Base-by-base conservation (phyloP, 2,888 invertebrate species). In the Nezara viridula region DNA sequence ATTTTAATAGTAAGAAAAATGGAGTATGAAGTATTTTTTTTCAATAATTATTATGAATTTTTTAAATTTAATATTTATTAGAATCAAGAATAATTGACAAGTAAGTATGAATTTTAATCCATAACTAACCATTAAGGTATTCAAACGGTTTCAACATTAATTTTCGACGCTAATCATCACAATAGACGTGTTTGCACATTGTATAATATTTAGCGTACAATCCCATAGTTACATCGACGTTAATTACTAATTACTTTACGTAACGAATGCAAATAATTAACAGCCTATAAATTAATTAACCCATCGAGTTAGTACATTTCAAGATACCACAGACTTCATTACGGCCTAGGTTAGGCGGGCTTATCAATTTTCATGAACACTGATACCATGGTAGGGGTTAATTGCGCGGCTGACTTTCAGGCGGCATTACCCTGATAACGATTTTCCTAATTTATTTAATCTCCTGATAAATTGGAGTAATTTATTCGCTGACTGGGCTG, bases 381-480 rank as follows among this genome's bases (percentile, higher is more conserved):
- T 73, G 60, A 60, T 60, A 60, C 60, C 27, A 21, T 16, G 60
- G 27, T 10, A 60, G 7, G 66, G 32, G 66, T 73, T 73, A 73
- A 73, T 73, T 73, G 66, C 66, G 37, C 9, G 66, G 24, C 66
- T 37, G 32, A 19, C 24, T 73, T 37, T 37, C 19, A 19, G 21
- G 21, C 66, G 32, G 37, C 66, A 73, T 73, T 37, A 27, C 32
- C 16, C 66, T 37, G 66, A 73, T 73, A 73, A 37, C 66, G 37
- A 73, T 73, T 73, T 73, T 73, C 32, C 66, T 73, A 73, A 73
- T 32, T 37, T 73, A 73, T 73, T 73, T 73, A 73, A 81, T 81
- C 81, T 47, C 21, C n/a, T n/a, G 81, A 81, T 81, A 40, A 81
- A 81, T 47, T 81, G 44, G 12, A 44, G n/a, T 81, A 44, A 44